A percentile compares a stretch with the other conserved stretches of the same genome.
Conservation (phyloP, 2,888 invertebrate species). For the Lepetodrilus schrolli region DNA sequence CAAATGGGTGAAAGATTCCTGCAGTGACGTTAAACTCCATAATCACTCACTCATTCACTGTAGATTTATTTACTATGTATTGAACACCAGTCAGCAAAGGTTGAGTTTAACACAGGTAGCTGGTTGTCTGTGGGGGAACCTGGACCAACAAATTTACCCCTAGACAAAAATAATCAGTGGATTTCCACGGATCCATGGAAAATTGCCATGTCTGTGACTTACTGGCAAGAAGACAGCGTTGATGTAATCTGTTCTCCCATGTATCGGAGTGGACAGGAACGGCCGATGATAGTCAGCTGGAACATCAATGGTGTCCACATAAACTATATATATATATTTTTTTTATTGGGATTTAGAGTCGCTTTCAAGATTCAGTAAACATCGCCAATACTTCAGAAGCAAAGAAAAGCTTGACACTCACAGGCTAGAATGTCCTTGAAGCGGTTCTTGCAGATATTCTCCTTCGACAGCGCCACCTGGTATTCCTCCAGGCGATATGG, state of each 20-base stretch:
- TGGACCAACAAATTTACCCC: no score
- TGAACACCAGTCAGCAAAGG: no score
- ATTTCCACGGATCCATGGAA: no score
- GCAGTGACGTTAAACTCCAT: no score
- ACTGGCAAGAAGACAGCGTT: constrained; percentile 44
- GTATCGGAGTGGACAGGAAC: constrained; percentile 29
- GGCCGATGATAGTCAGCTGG: constrained; percentile 36
- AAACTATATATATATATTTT: not conserved
- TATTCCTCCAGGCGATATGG: constrained; percentile 28
- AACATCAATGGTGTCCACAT: not conserved
- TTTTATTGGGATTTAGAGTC: no score
- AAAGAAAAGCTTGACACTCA: not conserved
- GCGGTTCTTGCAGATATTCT: constrained; percentile 38
- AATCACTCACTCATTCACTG: no score
- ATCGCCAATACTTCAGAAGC: not conserved
- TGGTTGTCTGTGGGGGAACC: no score
- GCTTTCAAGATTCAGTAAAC: not conserved
- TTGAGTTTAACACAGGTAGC: no score
- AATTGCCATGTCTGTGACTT: no score
- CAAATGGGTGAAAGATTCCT: no score
- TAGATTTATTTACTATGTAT: no score
- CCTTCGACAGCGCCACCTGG: constrained; percentile 16
- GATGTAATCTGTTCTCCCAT: constrained; percentile 37
- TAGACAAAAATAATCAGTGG: no score
- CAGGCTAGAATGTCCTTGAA: constrained; percentile 39